Evolutionary conservation across 2,797 vertebrate genomes (phyloP).

Genomic region (Enteromius anoplus): DNA sequence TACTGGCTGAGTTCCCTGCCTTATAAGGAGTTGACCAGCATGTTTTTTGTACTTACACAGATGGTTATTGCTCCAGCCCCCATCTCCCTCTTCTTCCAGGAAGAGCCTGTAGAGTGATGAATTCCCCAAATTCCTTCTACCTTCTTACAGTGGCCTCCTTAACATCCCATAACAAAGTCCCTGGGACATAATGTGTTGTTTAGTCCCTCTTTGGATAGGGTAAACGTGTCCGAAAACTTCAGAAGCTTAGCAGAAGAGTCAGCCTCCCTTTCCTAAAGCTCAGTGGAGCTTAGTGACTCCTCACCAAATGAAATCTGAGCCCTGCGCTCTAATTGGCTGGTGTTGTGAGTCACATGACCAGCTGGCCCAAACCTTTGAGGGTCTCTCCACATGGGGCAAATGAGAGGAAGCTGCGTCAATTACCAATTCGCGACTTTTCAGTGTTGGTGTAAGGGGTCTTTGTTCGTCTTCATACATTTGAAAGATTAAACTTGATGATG

Average conservation of each 20-base stretch:
- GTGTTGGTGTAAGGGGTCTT: background rate
- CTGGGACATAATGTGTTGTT: slow-evolving; percentile 4
- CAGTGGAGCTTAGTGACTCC: slow-evolving; percentile 62
- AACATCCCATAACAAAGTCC: slow-evolving; percentile 26
- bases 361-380: slow-evolving; percentile 69
- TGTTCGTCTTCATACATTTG: background rate
- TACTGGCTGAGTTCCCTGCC: slow-evolving; percentile 8
- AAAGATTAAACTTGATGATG: background rate
- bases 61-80: slow-evolving; percentile 90
- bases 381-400: slow-evolving; percentile 47
- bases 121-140: slow-evolving; percentile 48
- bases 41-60: slow-evolving; percentile 85
- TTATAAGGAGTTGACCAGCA: slow-evolving; percentile 37
- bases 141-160: slow-evolving; percentile 39
- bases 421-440: background rate
- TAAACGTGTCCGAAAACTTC: slow-evolving; percentile 59
- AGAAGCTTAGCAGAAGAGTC: slow-evolving; percentile 40
- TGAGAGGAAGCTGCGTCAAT: slow-evolving; percentile 15
- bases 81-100: slow-evolving; percentile 77
- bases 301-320: slow-evolving; percentile 81
- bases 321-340: slow-evolving; percentile 71
- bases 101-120: slow-evolving; percentile 69
- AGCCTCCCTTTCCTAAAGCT: slow-evolving; percentile 65
- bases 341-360: slow-evolving; percentile 74
- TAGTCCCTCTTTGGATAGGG: slow-evolving; percentile 44